Percentiles rank a stretch among this genome's conserved stretches.
These are phyloP conservation scores for Otolemur crassicaudatus DNA, from an alignment of 2,797 vertebrate genomes.

Conservation along the genomic window DNA sequence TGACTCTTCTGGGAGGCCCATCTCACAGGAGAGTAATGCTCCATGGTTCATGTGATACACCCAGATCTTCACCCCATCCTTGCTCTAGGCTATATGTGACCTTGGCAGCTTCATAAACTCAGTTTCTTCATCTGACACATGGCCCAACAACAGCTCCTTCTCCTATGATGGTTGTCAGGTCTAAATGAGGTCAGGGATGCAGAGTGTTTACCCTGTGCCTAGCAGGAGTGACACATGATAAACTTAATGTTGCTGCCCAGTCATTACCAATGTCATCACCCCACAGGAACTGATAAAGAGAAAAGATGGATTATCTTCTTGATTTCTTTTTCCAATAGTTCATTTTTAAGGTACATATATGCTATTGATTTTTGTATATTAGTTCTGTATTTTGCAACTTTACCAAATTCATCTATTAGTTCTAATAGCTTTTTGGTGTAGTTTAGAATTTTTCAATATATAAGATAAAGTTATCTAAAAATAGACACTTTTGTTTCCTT, in stretches of 20 bases:
- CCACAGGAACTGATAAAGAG: not conserved
- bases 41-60: too few relatives aligned
- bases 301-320: not conserved
- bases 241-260: not conserved
- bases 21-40: not conserved
- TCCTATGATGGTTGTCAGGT: rapidly evolving
- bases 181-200: not conserved
- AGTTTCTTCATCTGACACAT: not conserved
- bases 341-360: too few relatives aligned
- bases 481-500: too few relatives aligned
- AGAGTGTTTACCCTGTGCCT: rapidly evolving
- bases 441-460: too few relatives aligned
- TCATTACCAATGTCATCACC: rapidly evolving
- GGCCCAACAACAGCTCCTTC: not conserved
- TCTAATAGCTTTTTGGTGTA: too few relatives aligned
- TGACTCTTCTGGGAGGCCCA: not conserved
- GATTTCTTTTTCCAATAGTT: too few relatives aligned
- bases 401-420: too few relatives aligned
- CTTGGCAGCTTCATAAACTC: not conserved
- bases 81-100: not conserved
- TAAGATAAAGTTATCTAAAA: too few relatives aligned
- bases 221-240: not conserved
- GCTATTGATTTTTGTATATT: too few relatives aligned
- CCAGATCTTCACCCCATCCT: too few relatives aligned
- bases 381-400: too few relatives aligned